Base-by-base conservation (phyloP, 2,888 invertebrate species). In the Eilema griseolum region DNA sequence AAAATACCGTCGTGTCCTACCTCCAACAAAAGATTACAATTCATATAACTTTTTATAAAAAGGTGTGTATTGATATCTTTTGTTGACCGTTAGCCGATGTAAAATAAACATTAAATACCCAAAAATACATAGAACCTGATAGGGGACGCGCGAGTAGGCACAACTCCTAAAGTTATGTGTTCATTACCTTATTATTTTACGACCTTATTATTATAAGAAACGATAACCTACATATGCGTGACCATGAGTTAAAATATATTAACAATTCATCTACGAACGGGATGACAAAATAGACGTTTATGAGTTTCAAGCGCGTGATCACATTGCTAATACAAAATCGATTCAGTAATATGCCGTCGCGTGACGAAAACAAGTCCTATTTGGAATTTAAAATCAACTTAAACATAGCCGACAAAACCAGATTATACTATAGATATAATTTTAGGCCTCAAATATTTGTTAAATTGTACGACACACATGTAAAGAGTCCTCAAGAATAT, bases 271-370 rank as follows among this genome's bases (percentile, higher is more conserved):
- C 69, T 73, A 52, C 70, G 60, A 68, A 65, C 26, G 37, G 41
- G 74, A 72, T 78, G 76, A 74, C 76, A 76, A 73, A 67, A 74
- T 75, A 33, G 73, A 78, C 83, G 56, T 79, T 79, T 77, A 82
- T 76, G 73, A 79, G 69, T 37, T 64, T 24, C 33, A 11, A 16
- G 67, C 63, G 66, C 83, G 82, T 82, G 82, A 79, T 68, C 14
- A 46, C 31, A 59, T 37, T 82, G 74, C 76, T 74, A 72, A 83
- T 62, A 69, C n/a, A 33, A 33, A 56, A 57, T 56, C 20, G 52
- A 75, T 75, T 70, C 66, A 70, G 20, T 66, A 14, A 37, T 28
- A 41, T 26, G 14, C 37, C 26, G 31, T 23, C 37, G 14, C 16
- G 16, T 26, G 52, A 33, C 31, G 26, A 69, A 52, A 59, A 65